Conservation (phyloP, 2,888 invertebrate genomes). For the Ochropacha duplaris region DNA sequence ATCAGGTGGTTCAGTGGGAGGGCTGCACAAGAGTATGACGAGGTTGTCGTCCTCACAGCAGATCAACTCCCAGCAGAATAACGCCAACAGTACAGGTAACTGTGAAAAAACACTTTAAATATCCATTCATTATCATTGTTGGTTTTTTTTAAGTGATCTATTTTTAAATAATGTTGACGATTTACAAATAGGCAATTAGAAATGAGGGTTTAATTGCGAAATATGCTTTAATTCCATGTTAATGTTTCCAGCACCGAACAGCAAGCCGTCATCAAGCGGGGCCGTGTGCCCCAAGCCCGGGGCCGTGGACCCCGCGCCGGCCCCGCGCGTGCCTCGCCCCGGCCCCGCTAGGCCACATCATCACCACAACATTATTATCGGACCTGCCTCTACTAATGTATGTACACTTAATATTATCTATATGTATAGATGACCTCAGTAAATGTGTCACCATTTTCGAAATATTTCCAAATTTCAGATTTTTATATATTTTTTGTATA, state of each 20-base stretch:
- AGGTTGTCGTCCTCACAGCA: slow-evolving; percentile 90
- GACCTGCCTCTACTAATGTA: slow-evolving; percentile 39
- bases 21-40: slow-evolving; percentile 92
- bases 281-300: slow-evolving; percentile 53
- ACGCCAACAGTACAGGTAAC: slow-evolving; percentile 54
- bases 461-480: too few relatives aligned
- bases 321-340: slow-evolving; percentile 55
- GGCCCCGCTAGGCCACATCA: slow-evolving; percentile 79
- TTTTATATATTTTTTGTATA: too few relatives aligned
- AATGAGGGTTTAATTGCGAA: too few relatives aligned
- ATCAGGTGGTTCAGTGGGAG: slow-evolving; percentile 87
- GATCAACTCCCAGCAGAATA: slow-evolving; percentile 84
- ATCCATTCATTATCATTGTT: too few relatives aligned
- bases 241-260: slow-evolving; percentile 37
- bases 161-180: too few relatives aligned
- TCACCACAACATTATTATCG: slow-evolving; percentile 76
- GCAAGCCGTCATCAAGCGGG: slow-evolving; percentile 32
- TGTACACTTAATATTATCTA: not conserved
- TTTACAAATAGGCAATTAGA: too few relatives aligned
- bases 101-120: too few relatives aligned
- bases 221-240: too few relatives aligned
- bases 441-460: too few relatives aligned
- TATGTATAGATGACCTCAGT: too few relatives aligned
- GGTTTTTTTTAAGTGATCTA: too few relatives aligned
- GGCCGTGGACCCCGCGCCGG: slow-evolving; percentile 47